Conservation (phyloP, 2,113 vertebrate species). For the Alexandromys fortis region DNA sequence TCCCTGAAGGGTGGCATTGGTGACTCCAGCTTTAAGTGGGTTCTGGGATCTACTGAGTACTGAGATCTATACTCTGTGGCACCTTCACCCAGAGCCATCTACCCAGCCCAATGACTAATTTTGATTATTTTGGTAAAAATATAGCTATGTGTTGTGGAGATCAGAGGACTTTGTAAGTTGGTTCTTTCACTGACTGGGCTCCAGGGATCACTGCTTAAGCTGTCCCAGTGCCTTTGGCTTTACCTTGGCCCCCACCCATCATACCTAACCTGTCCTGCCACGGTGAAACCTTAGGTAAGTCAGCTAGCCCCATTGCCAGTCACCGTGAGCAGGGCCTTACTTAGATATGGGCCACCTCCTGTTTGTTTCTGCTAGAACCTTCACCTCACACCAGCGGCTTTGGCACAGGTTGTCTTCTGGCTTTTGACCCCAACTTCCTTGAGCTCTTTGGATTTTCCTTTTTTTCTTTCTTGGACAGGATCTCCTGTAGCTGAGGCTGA, state of each 20-base stretch:
- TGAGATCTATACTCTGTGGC: neutral
- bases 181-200: neutral
- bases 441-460: neutral
- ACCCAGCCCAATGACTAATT: neutral
- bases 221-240: neutral
- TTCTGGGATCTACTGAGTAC: neutral
- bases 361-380: neutral
- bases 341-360: neutral
- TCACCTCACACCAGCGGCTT: neutral
- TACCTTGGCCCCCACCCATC: neutral
- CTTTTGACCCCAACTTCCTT: neutral
- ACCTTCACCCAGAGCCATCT: neutral
- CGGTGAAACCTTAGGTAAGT: neutral
- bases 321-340: neutral
- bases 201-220: neutral
- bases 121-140: neutral
- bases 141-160: neutral
- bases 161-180: neutral
- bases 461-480: neutral
- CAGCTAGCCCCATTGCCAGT: too few species aligned
- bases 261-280: neutral
- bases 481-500: neutral
- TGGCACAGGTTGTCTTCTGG: neutral
- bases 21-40: neutral
- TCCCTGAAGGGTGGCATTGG: neutral